A percentile compares a stretch with the other conserved stretches of the same genome.
phyloP scores from a whole-genome alignment of 2,888 invertebrate species.

The Parapristionchus giblindavisi region DNA sequence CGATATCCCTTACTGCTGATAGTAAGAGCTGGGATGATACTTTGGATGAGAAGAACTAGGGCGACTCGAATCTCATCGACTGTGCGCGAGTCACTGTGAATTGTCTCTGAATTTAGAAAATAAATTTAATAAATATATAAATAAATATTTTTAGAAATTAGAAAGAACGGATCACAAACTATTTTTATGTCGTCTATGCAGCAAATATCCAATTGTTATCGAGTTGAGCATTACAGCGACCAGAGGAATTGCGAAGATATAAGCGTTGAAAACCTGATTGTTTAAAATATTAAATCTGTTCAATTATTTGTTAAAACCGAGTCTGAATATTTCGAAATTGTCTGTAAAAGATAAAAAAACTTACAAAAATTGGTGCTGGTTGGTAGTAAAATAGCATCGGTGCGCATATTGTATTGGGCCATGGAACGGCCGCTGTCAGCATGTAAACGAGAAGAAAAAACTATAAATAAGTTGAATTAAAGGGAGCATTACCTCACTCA shows the following conservation, averaged over 20 bases:
- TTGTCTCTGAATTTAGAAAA: background rate
- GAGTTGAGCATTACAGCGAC: conserved; percentile 18
- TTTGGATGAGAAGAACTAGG: background rate
- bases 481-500: too few relatives aligned
- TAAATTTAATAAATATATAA: too few relatives aligned
- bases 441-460: conserved; percentile 25
- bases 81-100: background rate
- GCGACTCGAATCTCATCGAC: background rate
- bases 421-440: background rate
- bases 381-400: conserved; percentile 16
- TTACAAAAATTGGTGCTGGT: background rate
- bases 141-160: too few relatives aligned
- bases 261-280: conserved; percentile 7
- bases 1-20: background rate
- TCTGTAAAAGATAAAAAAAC: background rate
- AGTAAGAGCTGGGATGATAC: conserved; percentile 9
- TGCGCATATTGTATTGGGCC: background rate
- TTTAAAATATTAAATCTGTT: too few relatives aligned
- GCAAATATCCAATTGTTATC: background rate
- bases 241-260: conserved; percentile 8
- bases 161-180: too few relatives aligned
- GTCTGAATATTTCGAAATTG: background rate
- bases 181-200: conserved; percentile 4
- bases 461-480: too few relatives aligned
- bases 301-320: background rate